phyloP scores from a whole-genome alignment of 92 coral and sea anemone species.

The Porites cylindrica region DNA sequence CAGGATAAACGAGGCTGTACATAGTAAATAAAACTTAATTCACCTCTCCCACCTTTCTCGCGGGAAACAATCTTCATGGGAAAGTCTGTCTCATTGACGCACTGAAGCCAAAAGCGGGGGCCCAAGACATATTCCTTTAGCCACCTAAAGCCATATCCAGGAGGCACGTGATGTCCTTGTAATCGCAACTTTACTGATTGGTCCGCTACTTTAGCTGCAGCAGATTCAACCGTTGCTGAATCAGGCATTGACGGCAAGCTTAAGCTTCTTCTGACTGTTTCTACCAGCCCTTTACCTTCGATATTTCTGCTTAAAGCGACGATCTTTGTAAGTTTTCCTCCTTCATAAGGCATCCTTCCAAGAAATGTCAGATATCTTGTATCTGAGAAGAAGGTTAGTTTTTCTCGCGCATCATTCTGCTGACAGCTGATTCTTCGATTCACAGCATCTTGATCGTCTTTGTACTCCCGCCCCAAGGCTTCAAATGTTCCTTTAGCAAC shows the following conservation, averaged over 20 bases:
- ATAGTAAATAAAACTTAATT: constrained; percentile 8
- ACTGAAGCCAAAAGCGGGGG: background rate
- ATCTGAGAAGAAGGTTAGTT: constrained; percentile 45
- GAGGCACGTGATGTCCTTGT: background rate
- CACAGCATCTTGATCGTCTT: background rate
- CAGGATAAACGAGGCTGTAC: constrained; percentile 1
- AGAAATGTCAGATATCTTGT: constrained; percentile 24
- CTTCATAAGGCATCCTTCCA: constrained; percentile 44
- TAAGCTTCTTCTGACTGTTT: constrained; percentile 28
- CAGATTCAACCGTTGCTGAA: constrained; percentile 14
- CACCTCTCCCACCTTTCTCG: too few species aligned
- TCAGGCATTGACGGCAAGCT: constrained; percentile 23
- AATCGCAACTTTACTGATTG: constrained; percentile 19
- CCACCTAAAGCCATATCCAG: background rate
- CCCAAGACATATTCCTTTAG: too few species aligned
- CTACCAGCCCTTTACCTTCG: constrained; percentile 12
- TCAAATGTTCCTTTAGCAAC: constrained; percentile 31
- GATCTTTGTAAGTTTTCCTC: constrained; percentile 53
- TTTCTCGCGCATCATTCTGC: constrained; percentile 5
- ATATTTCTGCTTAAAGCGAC: constrained; percentile 9
- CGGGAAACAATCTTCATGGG: constrained; percentile 37
- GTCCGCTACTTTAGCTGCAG: constrained; percentile 15
- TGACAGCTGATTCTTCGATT: constrained; percentile 28
- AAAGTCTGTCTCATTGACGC: constrained; percentile 42
- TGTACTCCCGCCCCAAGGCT: constrained; percentile 8